Conservation (phyloP, 2,797 vertebrate species). For the Rhynchonycteris naso region DNA sequence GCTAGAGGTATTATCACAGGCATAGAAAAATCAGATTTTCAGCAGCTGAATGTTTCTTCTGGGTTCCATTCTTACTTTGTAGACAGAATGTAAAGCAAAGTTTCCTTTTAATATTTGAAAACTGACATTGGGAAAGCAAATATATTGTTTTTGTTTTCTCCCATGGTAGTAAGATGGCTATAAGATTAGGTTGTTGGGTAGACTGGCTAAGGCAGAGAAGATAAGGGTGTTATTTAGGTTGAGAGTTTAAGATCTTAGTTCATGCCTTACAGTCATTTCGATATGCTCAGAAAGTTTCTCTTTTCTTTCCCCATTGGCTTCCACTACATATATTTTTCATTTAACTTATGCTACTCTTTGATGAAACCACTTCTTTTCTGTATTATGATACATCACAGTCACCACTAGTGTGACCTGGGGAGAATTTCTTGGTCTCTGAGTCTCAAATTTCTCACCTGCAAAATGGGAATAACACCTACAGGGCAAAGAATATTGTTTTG, state of each 20-base stretch:
- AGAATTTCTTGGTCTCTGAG: constrained; percentile 36
- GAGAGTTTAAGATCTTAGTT: neutral
- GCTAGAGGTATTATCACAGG: neutral
- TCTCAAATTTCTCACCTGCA: constrained; percentile 29
- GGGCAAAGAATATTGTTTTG: constrained; percentile 12
- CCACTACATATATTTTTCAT: neutral
- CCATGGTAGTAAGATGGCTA: neutral
- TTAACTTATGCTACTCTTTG: neutral
- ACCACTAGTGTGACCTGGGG: neutral
- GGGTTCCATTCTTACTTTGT: neutral
- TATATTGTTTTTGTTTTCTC: neutral
- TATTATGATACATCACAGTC: neutral
- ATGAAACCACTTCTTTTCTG: neutral
- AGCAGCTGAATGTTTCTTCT: constrained; percentile 15
- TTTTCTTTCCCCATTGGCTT: constrained; percentile 12
- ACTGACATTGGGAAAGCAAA: neutral
- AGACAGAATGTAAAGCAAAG: neutral
- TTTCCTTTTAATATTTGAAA: constrained; percentile 48
- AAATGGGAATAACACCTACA: constrained; percentile 27
- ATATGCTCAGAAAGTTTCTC: neutral
- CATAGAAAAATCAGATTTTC: constrained; percentile 11
- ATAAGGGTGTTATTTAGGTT: neutral
- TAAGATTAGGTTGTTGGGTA: neutral
- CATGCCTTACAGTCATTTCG: neutral
- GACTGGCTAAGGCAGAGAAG: neutral